Conservation (phyloP, 2,888 invertebrate genomes). For the Rhodophaea formosa region DNA sequence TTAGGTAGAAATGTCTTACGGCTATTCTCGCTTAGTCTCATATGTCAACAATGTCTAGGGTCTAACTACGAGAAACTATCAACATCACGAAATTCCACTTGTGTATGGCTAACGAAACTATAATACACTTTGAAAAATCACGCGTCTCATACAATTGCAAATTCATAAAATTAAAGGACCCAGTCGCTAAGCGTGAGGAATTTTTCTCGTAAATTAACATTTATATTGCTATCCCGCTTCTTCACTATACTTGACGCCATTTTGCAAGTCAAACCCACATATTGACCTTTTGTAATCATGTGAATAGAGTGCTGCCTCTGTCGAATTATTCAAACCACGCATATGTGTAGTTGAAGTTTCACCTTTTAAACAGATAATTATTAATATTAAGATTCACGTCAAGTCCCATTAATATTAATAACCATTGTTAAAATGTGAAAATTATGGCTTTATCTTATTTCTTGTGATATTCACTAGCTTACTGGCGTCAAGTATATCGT, state of each 20-base stretch:
- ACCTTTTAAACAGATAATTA: too few species aligned
- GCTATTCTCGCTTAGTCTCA: slow-evolving; percentile 62
- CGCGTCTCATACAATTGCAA: slow-evolving; percentile 43
- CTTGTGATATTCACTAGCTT: neutral
- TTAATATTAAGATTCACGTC: too few species aligned
- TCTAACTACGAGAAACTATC: slow-evolving; percentile 67
- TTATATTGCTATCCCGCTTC: too few species aligned
- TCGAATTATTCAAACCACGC: too few species aligned
- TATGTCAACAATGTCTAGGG: slow-evolving; percentile 71
- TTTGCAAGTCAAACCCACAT: too few species aligned
- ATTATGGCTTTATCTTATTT: too few species aligned
- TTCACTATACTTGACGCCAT: too few species aligned
- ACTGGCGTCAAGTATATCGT: neutral
- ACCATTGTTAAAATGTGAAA: too few species aligned
- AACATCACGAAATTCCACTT: slow-evolving; percentile 66
- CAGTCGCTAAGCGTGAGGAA: neutral
- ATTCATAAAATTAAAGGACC: slow-evolving; percentile 26
- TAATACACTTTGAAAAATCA: slow-evolving; percentile 24
- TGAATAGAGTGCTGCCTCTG: too few species aligned
- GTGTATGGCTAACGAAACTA: slow-evolving; percentile 50
- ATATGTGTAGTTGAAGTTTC: too few species aligned
- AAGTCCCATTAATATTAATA: too few species aligned
- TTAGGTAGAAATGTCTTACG: slow-evolving; percentile 70
- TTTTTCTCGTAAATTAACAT: neutral
- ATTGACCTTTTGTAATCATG: too few species aligned